phyloP scores from a whole-genome alignment of 2,888 invertebrate genomes.

The Flexamia atlantica region DNA sequence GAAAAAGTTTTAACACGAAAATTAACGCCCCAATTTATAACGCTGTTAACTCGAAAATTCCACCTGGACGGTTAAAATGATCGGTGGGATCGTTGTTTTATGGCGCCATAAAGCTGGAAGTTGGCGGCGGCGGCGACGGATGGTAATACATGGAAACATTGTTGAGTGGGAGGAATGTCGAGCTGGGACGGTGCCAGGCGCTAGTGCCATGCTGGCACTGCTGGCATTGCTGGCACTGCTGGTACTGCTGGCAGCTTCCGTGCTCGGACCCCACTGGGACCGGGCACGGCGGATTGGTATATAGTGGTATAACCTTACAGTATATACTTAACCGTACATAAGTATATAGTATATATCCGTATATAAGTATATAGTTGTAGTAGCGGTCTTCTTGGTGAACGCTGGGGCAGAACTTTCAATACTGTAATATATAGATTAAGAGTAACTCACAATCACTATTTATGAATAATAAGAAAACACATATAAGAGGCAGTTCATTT shows the following conservation, averaged over 20 bases:
- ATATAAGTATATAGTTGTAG: too few relatives aligned
- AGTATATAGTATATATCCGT: too few relatives aligned
- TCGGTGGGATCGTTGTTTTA: slow-evolving; percentile 2
- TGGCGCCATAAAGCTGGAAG: slow-evolving; percentile 13
- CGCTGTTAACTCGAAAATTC: slow-evolving; percentile 10
- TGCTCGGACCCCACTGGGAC: slow-evolving; percentile 12
- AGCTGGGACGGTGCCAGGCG: not conserved
- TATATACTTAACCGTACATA: too few relatives aligned
- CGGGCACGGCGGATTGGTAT: too few relatives aligned
- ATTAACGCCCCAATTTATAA: not conserved
- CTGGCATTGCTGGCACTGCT: not conserved
- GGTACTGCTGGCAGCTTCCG: not conserved
- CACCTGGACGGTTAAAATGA: slow-evolving; percentile 23
- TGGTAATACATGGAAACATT: slow-evolving; percentile 3
- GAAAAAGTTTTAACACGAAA: not conserved
- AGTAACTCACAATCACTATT: too few relatives aligned
- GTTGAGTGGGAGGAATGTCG: slow-evolving; percentile 16
- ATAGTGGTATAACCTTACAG: too few relatives aligned
- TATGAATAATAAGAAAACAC: too few relatives aligned
- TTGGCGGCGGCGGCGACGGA: not conserved
- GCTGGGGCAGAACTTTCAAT: too few relatives aligned
- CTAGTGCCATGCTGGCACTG: slow-evolving; percentile 6
- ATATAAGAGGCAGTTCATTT: too few relatives aligned
- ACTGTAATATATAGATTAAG: too few relatives aligned
- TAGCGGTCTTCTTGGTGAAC: too few relatives aligned